These are phyloP conservation scores for Bradynema listronoti DNA, from an alignment of 1,140 invertebrate genomes.

Conservation along the genomic window DNA sequence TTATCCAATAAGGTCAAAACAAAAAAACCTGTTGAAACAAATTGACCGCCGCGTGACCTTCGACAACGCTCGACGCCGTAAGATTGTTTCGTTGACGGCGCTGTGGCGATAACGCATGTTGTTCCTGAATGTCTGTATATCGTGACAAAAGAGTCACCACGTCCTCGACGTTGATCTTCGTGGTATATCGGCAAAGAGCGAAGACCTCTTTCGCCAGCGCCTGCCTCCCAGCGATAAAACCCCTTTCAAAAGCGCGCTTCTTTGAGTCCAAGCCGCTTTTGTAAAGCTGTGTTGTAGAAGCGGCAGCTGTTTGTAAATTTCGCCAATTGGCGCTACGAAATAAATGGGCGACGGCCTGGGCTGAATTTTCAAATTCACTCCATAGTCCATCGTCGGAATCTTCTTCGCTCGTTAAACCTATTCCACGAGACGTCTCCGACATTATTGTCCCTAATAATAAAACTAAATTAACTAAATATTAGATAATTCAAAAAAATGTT, in stretches of 20 bases:
- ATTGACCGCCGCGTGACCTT: conserved; percentile 28
- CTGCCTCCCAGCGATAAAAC: conserved; percentile 34
- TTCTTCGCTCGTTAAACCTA: conserved; percentile 27
- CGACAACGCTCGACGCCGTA: not conserved
- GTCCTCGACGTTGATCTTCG: conserved; percentile 35
- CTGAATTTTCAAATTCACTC: conserved; percentile 36
- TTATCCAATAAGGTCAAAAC: conserved; percentile 4
- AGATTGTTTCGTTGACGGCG: conserved; percentile 19
- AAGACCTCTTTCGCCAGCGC: conserved; percentile 43
- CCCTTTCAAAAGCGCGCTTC: conserved; percentile 48
- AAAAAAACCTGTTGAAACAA: conserved; percentile 47
- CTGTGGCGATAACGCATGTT: conserved; percentile 13
- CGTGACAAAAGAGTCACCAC: conserved; percentile 31
- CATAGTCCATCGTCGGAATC: conserved; percentile 42
- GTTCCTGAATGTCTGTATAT: conserved; percentile 15
- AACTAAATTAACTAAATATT: too few relatives aligned
- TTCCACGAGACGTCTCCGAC: too few relatives aligned
- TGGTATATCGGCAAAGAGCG: conserved; percentile 31
- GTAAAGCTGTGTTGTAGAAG: conserved; percentile 50
- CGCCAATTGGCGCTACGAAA: conserved; percentile 42
- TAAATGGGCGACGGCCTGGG: conserved; percentile 36
- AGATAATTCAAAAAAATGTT: too few relatives aligned
- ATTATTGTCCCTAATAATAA: too few relatives aligned
- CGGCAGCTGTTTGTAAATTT: conserved; percentile 43
- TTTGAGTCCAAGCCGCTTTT: conserved; percentile 42